Base-by-base conservation (phyloP, 2,113 vertebrate species). In the Paramisgurnus dabryanus region DNA sequence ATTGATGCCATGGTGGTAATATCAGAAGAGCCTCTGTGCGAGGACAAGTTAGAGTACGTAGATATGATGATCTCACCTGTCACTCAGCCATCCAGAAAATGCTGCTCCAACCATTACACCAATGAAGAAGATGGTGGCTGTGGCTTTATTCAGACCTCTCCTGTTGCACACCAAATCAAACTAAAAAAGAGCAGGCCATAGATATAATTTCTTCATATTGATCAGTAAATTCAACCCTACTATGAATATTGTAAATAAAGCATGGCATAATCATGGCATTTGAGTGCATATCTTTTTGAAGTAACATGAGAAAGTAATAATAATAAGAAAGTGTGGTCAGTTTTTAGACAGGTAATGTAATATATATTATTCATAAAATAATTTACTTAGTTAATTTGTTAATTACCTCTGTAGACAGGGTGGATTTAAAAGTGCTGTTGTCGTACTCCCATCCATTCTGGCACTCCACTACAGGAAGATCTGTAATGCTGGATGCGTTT, bases 151-250 rank as follows among this genome's bases (percentile, higher is more conserved):
- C 85, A 95, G 88, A 57, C 92, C 90, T 6, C 92, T 95, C 39
- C 80, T 91, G 53, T 95, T 89, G 0, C 96, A 96, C 63, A 97
- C 94, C 0, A 97, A 91, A 80, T 96, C 91, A 94, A 94, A 96
- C 94, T 97, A 45, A 71, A 40, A 53, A 39, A 79, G 27, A 49
- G 47, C 50, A 1, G 50, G 34, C 18, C 2, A 39, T 49, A 1
- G 1, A 34, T 34, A 34, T 34, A 34, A 34, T 34, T 67, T 67
- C 22, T 69, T 69, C 3, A 4, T n/a, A 6, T 58, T 58, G 9
- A 43, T 47, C 12, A 70, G 18, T 10, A 12, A 8, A 50, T 50
- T 3, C 12, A 10, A 53, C 4, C 50, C 3, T 53, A 53, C 13
- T 53, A 53, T 12, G 4, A 15, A 53, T 53, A 53, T 13, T 69